Conservation (phyloP, 1,140 invertebrate species). For the Aphelinus atriplicis region DNA sequence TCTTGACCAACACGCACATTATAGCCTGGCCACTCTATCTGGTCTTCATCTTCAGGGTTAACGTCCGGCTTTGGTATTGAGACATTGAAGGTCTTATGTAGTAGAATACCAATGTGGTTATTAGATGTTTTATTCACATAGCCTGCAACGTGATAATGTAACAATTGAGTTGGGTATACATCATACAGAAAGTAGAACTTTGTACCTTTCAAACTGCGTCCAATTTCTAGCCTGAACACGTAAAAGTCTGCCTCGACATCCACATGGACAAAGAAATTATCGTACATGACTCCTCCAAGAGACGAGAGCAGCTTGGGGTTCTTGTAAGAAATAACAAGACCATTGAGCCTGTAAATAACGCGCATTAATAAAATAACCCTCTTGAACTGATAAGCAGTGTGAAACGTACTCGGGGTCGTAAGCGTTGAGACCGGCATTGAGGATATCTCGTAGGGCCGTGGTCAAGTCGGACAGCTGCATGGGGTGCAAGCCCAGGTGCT, state of each 20-base stretch:
- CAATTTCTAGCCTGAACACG: conserved; percentile 69
- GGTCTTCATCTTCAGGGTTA: conserved; percentile 67
- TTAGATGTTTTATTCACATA: conserved; percentile 71
- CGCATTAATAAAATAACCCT: too few species aligned
- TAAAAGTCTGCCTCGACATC: conserved; percentile 74
- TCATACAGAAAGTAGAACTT: conserved; percentile 16
- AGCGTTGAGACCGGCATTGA: conserved; percentile 67
- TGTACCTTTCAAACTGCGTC: conserved; percentile 59
- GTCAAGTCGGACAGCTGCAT: conserved; percentile 61
- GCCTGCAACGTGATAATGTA: conserved; percentile 55
- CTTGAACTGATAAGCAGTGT: too few species aligned
- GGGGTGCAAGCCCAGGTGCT: conserved; percentile 70
- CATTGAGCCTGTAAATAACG: conserved; percentile 64
- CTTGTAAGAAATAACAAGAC: conserved; percentile 72
- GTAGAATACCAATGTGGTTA: conserved; percentile 71
- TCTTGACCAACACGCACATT: conserved; percentile 68
- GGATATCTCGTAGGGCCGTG: conserved; percentile 65
- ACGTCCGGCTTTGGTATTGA: conserved; percentile 69
- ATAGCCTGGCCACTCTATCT: conserved; percentile 69
- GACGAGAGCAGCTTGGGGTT: conserved; percentile 70
- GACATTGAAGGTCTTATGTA: conserved; percentile 75
- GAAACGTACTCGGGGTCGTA: conserved; percentile 63
- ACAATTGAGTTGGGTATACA: too few species aligned
- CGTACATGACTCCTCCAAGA: conserved; percentile 66
- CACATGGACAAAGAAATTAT: conserved; percentile 70